Percentiles rank a stretch among this genome's conserved stretches.
Conservation (phyloP, 1,140 invertebrate genomes). For the Drosophila triauraria region DNA sequence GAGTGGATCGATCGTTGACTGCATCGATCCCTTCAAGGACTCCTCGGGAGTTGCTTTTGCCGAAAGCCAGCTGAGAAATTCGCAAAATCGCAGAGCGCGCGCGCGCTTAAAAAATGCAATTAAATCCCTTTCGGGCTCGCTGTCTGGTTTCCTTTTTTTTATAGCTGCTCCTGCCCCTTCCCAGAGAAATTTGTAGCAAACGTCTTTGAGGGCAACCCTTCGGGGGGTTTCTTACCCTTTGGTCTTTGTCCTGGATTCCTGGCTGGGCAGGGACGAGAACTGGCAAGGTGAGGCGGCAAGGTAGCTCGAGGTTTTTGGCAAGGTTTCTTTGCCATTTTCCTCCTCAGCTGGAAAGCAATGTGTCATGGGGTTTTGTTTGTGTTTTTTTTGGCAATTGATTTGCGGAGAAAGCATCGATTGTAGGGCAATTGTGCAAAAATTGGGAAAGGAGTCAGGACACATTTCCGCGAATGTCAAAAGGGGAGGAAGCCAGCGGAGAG, state of each 20-base stretch:
- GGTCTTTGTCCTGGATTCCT: constrained; percentile 34
- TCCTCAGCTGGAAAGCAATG: constrained; percentile 53
- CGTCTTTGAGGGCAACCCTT: constrained; percentile 59
- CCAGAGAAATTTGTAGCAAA: constrained; percentile 75
- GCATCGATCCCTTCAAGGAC: constrained; percentile 39
- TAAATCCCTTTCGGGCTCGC: constrained; percentile 63
- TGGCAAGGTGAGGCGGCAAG: constrained; percentile 73
- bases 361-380: constrained; percentile 83
- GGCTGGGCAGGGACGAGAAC: constrained; percentile 18
- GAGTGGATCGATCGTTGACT: constrained; percentile 60
- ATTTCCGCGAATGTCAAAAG: constrained; percentile 52
- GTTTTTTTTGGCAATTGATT: constrained; percentile 81
- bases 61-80: constrained; percentile 70
- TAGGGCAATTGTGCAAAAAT: constrained; percentile 82
- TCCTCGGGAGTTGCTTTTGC: constrained; percentile 40
- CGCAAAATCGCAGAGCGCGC: constrained; percentile 70
- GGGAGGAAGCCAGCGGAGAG: constrained; percentile 36
- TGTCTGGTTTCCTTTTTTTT: constrained; percentile 35
- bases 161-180: constrained; percentile 18
- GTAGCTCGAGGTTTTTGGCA: constrained; percentile 54
- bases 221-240: constrained; percentile 41
- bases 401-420: constrained; percentile 83
- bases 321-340: constrained; percentile 47
- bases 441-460: constrained; percentile 72
- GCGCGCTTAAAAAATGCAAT: constrained; percentile 82